phyloP scores from a whole-genome alignment of 2,888 invertebrate species.

The Rhogogaster chlorosoma region DNA sequence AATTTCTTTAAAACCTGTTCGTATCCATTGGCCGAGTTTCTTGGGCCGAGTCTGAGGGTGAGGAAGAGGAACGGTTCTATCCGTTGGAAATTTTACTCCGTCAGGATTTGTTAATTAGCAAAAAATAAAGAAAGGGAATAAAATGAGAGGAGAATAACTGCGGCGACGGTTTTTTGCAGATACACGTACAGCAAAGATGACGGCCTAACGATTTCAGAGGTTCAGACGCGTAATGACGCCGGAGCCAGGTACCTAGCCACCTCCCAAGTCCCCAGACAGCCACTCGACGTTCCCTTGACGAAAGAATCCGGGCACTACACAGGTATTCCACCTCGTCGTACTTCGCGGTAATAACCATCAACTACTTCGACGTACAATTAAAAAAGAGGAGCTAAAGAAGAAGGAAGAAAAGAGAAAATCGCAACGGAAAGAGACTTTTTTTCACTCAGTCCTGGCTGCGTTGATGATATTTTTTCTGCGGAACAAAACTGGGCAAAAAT shows the following conservation, averaged over 20 bases:
- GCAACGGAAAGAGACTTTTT: not conserved
- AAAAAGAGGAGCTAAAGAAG: slow-evolving; percentile 12
- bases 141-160: not conserved
- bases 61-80: no score
- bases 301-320: slow-evolving; percentile 43
- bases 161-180: not conserved
- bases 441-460: not conserved
- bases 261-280: slow-evolving; percentile 47
- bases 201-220: slow-evolving; percentile 43
- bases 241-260: slow-evolving; percentile 28
- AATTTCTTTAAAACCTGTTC: slow-evolving; percentile 43
- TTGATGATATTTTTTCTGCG: not conserved
- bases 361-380: slow-evolving; percentile 46
- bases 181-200: slow-evolving; percentile 1
- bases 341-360: slow-evolving; percentile 46
- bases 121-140: not conserved
- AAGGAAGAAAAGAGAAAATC: not conserved
- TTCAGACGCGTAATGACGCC: slow-evolving; percentile 48
- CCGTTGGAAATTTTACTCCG: not conserved
- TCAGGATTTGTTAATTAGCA: not conserved
- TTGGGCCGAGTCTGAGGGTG: not conserved
- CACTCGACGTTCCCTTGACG: slow-evolving; percentile 47
- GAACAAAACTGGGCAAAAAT: no score
- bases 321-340: slow-evolving; percentile 41
- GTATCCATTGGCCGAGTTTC: slow-evolving; percentile 10